A percentile compares a stretch with the other conserved stretches of the same genome.
phyloP scores from a whole-genome alignment of 2,888 invertebrate genomes.

The Clistopyga incitator region DNA sequence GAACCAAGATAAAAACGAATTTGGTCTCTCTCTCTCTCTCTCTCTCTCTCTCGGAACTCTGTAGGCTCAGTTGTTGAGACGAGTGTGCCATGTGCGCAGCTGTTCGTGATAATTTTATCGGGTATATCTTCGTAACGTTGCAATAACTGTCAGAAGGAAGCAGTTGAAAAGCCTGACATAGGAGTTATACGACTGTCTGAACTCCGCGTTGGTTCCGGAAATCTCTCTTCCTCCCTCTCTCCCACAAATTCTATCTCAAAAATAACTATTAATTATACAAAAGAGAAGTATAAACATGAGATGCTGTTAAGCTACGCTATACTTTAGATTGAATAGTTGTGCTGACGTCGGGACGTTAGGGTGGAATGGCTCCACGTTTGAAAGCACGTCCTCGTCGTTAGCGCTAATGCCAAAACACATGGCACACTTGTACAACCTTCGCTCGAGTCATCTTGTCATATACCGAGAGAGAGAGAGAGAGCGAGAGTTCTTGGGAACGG shows the following conservation, averaged over 20 bases:
- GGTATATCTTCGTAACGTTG: slow-evolving; percentile 76
- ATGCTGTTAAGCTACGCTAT: not conserved
- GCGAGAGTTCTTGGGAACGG: not conserved
- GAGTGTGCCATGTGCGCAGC: slow-evolving; percentile 72
- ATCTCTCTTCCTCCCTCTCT: slow-evolving; percentile 58
- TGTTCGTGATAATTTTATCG: slow-evolving; percentile 81
- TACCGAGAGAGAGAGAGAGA: too few species aligned
- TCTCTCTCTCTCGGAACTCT: too few species aligned
- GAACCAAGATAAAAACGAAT: slow-evolving; percentile 19
- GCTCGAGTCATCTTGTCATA: slow-evolving; percentile 23
- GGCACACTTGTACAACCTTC: slow-evolving; percentile 34
- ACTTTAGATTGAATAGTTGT: not conserved
- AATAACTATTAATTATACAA: slow-evolving; percentile 54
- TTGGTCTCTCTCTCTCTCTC: slow-evolving; percentile 1
- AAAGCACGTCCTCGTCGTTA: slow-evolving; percentile 43
- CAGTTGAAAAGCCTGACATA: slow-evolving; percentile 77
- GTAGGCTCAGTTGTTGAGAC: slow-evolving; percentile 3
- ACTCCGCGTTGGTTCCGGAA: slow-evolving; percentile 73
- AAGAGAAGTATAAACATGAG: slow-evolving; percentile 23
- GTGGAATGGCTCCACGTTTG: slow-evolving; percentile 18
- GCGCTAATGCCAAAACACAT: slow-evolving; percentile 52
- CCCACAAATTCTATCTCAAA: slow-evolving; percentile 26
- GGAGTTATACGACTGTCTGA: slow-evolving; percentile 70
- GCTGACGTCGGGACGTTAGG: slow-evolving; percentile 30
- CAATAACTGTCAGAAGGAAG: slow-evolving; percentile 79